Evolutionary conservation across 2,888 invertebrate species (phyloP).

Genomic region (Acanthoscelides obtectus): DNA sequence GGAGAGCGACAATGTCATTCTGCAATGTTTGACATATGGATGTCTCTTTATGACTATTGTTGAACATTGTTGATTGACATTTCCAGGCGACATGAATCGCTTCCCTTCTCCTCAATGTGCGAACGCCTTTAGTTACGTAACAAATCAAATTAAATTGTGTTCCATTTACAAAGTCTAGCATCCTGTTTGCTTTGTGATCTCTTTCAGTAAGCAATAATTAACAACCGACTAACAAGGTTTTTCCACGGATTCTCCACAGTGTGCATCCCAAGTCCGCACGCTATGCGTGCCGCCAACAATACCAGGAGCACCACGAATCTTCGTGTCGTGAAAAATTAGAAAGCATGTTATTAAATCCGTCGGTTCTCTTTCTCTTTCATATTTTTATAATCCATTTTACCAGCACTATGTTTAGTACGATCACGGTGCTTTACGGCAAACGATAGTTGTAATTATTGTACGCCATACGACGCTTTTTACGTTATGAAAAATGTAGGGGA

Average conservation of each 20-base stretch:
- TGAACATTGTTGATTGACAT: too few relatives aligned
- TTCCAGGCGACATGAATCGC: too few relatives aligned
- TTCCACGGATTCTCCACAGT: background rate
- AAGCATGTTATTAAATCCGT: slow-evolving; percentile 33
- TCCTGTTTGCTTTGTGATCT: background rate
- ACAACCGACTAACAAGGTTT: background rate
- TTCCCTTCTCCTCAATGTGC: too few relatives aligned
- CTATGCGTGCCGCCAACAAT: background rate
- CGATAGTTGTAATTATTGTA: background rate
- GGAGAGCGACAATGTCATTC: too few relatives aligned
- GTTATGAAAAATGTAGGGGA: background rate
- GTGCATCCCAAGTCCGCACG: background rate
- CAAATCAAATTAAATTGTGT: too few relatives aligned
- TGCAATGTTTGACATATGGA: too few relatives aligned
- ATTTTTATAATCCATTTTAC: slow-evolving; percentile 15
- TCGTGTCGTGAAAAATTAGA: slow-evolving; percentile 41
- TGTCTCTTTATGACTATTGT: too few relatives aligned
- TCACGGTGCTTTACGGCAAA: slow-evolving; percentile 4
- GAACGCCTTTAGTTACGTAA: too few relatives aligned
- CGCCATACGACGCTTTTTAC: background rate
- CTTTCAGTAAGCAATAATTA: background rate
- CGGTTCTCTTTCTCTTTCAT: slow-evolving; percentile 17
- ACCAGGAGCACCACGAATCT: background rate
- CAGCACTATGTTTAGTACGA: slow-evolving; percentile 16
- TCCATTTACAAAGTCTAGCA: too few relatives aligned